phyloP scores from a whole-genome alignment of 30 jellyfish, hydroid and myxozoan genomes.

The Catostylus mosaicus region DNA sequence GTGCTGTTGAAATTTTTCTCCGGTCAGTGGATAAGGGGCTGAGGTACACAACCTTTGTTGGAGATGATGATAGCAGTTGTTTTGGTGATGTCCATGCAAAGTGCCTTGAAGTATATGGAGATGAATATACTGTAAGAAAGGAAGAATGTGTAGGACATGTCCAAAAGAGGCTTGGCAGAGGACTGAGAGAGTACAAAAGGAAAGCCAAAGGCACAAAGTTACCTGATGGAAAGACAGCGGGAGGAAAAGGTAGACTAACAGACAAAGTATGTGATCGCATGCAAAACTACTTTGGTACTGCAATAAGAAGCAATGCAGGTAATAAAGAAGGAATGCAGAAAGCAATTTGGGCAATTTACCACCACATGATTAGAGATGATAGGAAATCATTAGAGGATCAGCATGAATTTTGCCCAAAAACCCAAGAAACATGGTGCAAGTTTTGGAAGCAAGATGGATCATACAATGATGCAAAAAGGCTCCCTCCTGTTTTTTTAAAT shows the following conservation, averaged over 20 bases:
- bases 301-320: no score
- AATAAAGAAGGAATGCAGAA: no score
- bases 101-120: neutral
- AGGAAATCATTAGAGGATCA: no score
- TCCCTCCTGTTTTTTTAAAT: neutral
- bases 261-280: conserved; percentile 29
- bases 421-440: neutral
- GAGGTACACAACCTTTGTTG: no score
- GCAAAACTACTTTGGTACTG: no score
- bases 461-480: neutral
- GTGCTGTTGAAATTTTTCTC: conserved; percentile 32
- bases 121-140: conserved; percentile 16
- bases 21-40: conserved; percentile 41
- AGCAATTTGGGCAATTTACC: conserved; percentile 4
- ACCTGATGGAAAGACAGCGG: conserved; percentile 44
- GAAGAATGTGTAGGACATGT: no score
- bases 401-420: conserved; percentile 1
- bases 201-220: conserved; percentile 18
- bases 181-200: conserved; percentile 6
- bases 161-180: conserved; percentile 40
- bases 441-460: neutral
- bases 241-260: no score
- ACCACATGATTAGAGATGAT: neutral
- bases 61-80: conserved; percentile 54
- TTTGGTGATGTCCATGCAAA: conserved; percentile 9